Evolutionary conservation across 2,797 vertebrate species (phyloP), one percentile per base, ranked within the genome.

Genomic region (Sparidentex hasta): DNA sequence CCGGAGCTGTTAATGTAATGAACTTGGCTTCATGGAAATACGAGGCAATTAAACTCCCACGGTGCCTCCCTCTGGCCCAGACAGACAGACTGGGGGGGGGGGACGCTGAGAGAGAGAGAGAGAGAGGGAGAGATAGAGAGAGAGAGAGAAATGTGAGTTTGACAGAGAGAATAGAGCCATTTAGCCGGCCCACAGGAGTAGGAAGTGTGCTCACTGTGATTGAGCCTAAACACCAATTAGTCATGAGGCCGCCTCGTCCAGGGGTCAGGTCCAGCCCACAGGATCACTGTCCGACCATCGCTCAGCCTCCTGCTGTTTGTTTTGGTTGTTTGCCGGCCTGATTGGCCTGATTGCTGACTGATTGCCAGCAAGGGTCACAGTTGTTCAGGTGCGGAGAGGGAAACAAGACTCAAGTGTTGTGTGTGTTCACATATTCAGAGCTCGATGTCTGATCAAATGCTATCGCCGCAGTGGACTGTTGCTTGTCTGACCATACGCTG

Each of bases 1-100:
- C 88, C 17, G 69, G 74, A 90, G 92, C 92, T 91, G 91, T 92
- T 94, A 93, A 90, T 85, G 90, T 94, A 94, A 96, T 95, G 92
- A 94, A 93, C 91, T 90, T 90, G 87, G 92, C 88, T 90, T 91
- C 87, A 88, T 94, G 90, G 93, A 95, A 95, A 95, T 88, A 92
- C 84, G 70, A 93, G 88, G 93, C 92, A 95, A 95, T 95, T 95
- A 95, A 94, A 95, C 94, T 95, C 95, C 95, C 92, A 95, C 94
- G 50, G 89, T 84, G 85, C 88, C 90, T 91, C 92, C 90, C 89
- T 88, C 84, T 77, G 83, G 86, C 78, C 80, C 80, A 90, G 93
- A 93, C 90, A 82, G 82, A 76, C 86, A 61, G 84, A 80, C 81
- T 69, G 75, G 48, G 25, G 48, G 82, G 65, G 56, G 77, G 72